A percentile compares a stretch with the other conserved stretches of the same genome.
phyloP scores from a whole-genome alignment of 2,797 vertebrate genomes.

The Bryconaethiops microstoma region DNA sequence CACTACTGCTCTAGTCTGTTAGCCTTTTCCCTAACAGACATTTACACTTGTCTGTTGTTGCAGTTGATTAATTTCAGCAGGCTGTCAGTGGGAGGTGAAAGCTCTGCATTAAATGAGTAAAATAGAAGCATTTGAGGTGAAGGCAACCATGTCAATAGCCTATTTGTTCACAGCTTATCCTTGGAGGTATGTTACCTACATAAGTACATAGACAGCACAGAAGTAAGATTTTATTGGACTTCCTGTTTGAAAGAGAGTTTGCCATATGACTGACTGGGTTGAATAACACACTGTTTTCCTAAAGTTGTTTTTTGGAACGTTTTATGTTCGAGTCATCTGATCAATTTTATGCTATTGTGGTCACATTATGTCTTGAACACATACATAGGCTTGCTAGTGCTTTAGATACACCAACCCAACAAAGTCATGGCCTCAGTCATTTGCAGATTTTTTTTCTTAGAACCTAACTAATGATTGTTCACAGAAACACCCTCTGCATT shows the following conservation, averaged over 20 bases:
- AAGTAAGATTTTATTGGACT: conserved; percentile 16
- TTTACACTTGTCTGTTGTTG: too few relatives aligned
- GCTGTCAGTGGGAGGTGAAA: neutral
- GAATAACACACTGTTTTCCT: conserved; percentile 3
- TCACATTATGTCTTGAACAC: neutral
- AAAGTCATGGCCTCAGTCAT: too few relatives aligned
- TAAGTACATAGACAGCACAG: neutral
- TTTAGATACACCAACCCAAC: too few relatives aligned
- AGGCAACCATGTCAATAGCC: neutral
- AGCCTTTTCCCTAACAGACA: too few relatives aligned
- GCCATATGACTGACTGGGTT: conserved; percentile 8
- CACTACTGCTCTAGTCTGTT: too few relatives aligned
- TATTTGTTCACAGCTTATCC: too few relatives aligned
- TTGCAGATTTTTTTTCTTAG: too few relatives aligned
- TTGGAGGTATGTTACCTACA: too few relatives aligned
- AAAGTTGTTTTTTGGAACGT: conserved; percentile 1
- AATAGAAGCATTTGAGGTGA: neutral
- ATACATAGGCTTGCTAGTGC: too few relatives aligned
- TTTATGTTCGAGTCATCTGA: neutral
- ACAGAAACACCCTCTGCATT: too few relatives aligned
- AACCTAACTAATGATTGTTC: too few relatives aligned
- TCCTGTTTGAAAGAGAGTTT: conserved; percentile 12
- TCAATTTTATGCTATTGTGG: neutral
- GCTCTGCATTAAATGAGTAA: neutral
- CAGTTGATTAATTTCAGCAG: neutral